Evolutionary conservation across 2,888 invertebrate genomes (phyloP).

Genomic region (Geotrupes spiniger): DNA sequence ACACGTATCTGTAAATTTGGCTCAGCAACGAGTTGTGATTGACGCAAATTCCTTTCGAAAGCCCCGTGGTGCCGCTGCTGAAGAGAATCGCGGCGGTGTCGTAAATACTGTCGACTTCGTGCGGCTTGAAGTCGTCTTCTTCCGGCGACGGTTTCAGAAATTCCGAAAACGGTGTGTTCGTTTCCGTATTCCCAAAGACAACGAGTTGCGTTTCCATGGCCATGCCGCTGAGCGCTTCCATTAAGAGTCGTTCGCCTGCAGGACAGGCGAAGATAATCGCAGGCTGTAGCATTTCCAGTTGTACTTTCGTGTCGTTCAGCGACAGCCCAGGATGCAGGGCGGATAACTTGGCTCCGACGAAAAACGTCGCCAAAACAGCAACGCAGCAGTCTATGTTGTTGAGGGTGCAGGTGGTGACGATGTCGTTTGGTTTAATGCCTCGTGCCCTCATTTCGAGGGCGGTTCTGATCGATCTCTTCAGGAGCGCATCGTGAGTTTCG

Average conservation of each 20-base stretch:
- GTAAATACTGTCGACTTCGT: constrained; percentile 11
- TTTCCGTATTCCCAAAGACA: constrained; percentile 20
- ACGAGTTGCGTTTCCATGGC: constrained; percentile 16
- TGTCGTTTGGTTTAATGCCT: constrained; percentile 49
- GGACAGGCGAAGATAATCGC: constrained; percentile 24
- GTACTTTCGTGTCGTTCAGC: constrained; percentile 28
- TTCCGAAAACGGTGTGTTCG: constrained; percentile 13
- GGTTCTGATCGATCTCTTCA: constrained; percentile 47
- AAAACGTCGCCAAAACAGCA: constrained; percentile 52
- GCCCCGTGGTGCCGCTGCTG: constrained; percentile 35
- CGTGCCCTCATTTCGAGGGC: constrained; percentile 47
- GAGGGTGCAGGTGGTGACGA: constrained; percentile 51
- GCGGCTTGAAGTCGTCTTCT: constrained; percentile 26
- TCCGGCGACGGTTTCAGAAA: constrained; percentile 15
- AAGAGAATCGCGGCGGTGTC: constrained; percentile 30
- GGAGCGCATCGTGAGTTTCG: constrained; percentile 46
- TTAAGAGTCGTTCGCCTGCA: constrained; percentile 17
- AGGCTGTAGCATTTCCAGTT: constrained; percentile 30
- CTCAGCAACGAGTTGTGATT: constrained; percentile 25
- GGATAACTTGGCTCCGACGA: constrained; percentile 45
- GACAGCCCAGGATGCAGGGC: constrained; percentile 37
- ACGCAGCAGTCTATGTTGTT: constrained; percentile 50
- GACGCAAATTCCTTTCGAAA: constrained; percentile 32
- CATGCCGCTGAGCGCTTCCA: constrained; percentile 4
- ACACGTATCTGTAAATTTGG: constrained; percentile 16